Conservation (phyloP, 1,140 invertebrate species). For the Cyclina sinensis region DNA sequence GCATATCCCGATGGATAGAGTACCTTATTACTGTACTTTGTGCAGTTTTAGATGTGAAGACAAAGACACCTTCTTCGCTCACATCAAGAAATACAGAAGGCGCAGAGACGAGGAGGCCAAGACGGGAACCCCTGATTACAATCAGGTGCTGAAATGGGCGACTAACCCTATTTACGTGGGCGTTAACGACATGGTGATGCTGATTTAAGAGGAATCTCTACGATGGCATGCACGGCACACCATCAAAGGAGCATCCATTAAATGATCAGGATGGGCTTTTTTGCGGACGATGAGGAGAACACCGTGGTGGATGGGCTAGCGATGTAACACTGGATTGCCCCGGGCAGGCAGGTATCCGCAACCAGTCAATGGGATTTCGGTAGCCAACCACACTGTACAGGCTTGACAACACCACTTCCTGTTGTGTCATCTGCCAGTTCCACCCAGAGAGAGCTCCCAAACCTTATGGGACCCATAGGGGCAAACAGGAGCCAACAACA, state of each 20-base stretch:
- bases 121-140: slow-evolving; percentile 1
- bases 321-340: neutral
- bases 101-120: neutral
- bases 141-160: neutral
- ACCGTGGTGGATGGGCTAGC: neutral
- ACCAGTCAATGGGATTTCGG: too few relatives aligned
- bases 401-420: too few relatives aligned
- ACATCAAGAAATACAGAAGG: too few relatives aligned
- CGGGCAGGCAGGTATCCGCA: neutral
- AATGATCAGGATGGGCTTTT: neutral
- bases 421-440: neutral
- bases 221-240: neutral
- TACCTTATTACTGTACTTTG: too few relatives aligned
- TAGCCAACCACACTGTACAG: too few relatives aligned
- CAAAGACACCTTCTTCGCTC: neutral
- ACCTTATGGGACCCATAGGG: too few relatives aligned
- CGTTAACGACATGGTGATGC: neutral
- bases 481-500: neutral
- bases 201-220: neutral
- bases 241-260: neutral
- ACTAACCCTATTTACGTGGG: neutral
- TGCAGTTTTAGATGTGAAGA: slow-evolving; percentile 4
- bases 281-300: neutral
- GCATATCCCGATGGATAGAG: too few relatives aligned
- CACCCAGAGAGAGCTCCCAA: neutral